These are phyloP conservation scores for Cephalopholis sonnerati DNA, from an alignment of 2,113 vertebrate species.

Conservation along the genomic window DNA sequence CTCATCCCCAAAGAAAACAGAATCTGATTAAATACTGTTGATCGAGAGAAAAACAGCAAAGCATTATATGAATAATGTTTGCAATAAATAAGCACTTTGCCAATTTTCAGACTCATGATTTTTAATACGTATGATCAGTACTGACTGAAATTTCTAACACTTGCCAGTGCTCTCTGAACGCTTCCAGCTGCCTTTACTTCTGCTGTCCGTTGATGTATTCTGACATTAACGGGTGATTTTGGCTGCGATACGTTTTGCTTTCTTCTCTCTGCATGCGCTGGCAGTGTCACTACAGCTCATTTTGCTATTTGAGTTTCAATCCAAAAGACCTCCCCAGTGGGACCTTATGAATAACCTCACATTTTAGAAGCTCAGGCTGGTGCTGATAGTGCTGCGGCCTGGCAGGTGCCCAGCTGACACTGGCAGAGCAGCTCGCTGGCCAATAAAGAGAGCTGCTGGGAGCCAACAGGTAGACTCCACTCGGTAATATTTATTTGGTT, in stretches of 20 bases:
- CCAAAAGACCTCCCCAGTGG: slow-evolving; percentile 16
- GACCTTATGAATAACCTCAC: slow-evolving; percentile 44
- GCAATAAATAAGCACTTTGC: slow-evolving; percentile 2
- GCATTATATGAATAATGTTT: not conserved
- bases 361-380: slow-evolving; percentile 34
- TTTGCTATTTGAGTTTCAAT: slow-evolving; percentile 34
- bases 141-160: not conserved
- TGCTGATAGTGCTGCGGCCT: slow-evolving; percentile 30
- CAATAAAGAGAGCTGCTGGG: slow-evolving; percentile 41
- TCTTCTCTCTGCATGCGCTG: slow-evolving; percentile 26
- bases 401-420: slow-evolving; percentile 46
- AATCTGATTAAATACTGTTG: slow-evolving; percentile 22
- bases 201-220: slow-evolving; percentile 28
- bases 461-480: slow-evolving; percentile 38
- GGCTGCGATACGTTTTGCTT: slow-evolving; percentile 8
- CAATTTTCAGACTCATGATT: not conserved
- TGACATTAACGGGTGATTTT: slow-evolving; percentile 27
- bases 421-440: slow-evolving; percentile 40
- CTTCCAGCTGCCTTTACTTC: slow-evolving; percentile 25
- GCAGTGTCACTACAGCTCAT: slow-evolving; percentile 27
- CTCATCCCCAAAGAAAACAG: not conserved
- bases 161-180: not conserved
- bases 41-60: not conserved
- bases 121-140: not conserved
- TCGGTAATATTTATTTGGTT: slow-evolving; percentile 31